Conservation (phyloP, 2,797 vertebrate species). For the Heterohyrax brucei region DNA sequence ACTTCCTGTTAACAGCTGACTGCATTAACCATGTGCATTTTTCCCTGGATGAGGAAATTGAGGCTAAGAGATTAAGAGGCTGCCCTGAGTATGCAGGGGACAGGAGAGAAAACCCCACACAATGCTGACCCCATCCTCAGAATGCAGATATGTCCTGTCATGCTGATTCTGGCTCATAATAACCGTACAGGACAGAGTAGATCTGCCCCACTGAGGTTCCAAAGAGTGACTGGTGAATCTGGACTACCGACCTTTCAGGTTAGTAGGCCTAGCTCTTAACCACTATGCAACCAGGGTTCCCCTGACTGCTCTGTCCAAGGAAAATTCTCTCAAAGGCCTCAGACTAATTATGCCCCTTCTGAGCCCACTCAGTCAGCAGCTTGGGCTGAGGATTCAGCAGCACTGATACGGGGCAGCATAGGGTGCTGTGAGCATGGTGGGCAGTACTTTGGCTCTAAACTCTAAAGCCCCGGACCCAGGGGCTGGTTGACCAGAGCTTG, state of each 20-base stretch:
- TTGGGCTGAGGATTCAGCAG: accelerated
- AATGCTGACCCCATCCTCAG: not conserved
- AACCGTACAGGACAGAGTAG: too few relatives aligned
- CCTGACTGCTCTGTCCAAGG: too few relatives aligned
- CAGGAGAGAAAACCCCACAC: not conserved
- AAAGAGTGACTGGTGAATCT: too few relatives aligned
- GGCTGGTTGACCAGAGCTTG: constrained; percentile 66
- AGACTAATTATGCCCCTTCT: not conserved
- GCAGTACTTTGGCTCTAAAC: constrained; percentile 11
- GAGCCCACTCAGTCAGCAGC: not conserved
- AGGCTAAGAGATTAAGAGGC: not conserved
- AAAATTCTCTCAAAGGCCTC: not conserved
- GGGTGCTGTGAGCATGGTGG: accelerated
- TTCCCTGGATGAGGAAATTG: not conserved
- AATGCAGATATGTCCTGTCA: too few relatives aligned
- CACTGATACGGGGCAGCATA: not conserved
- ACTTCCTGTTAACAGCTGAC: not conserved
- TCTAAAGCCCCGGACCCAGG: constrained; percentile 52
- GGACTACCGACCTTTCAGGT: too few relatives aligned
- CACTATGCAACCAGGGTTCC: too few relatives aligned
- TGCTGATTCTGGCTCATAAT: too few relatives aligned
- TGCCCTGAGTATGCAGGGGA: not conserved
- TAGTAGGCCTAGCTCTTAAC: too few relatives aligned
- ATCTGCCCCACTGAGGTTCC: too few relatives aligned
- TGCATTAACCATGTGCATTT: not conserved